Evolutionary conservation across 2,888 invertebrate genomes (phyloP).

Genomic region (Thumatha senex): DNA sequence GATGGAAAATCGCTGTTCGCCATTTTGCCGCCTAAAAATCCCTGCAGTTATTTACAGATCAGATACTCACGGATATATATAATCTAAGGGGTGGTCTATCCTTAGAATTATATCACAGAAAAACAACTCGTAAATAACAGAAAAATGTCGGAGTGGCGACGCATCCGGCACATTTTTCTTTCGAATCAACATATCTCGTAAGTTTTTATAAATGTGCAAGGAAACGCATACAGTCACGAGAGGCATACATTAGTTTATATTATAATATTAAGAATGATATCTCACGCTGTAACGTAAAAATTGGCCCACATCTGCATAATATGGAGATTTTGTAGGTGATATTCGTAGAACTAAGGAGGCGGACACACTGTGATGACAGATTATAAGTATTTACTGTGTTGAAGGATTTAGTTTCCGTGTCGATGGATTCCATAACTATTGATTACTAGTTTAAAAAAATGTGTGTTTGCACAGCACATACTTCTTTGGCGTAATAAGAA

Average conservation of each 20-base stretch:
- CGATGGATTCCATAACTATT: no score
- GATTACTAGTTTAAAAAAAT: no score
- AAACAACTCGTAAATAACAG: conserved; percentile 8
- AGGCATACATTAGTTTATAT: conserved; percentile 44
- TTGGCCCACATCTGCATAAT: conserved; percentile 61
- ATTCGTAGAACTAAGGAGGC: not conserved
- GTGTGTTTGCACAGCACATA: no score
- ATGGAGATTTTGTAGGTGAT: conserved; percentile 54
- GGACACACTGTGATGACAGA: not conserved
- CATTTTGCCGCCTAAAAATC: no score
- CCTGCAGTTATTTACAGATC: no score
- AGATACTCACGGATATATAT: no score
- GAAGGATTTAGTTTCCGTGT: no score
- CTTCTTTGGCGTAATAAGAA: no score
- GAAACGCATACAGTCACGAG: conserved; percentile 27
- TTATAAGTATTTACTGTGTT: no score
- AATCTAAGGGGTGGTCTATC: not conserved
- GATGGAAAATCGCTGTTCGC: no score
- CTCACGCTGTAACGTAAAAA: conserved; percentile 43
- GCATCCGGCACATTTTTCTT: conserved; percentile 33
- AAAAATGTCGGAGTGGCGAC: conserved; percentile 24
- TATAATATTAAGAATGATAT: conserved; percentile 40
- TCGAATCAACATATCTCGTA: conserved; percentile 14
- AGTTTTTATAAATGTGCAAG: conserved; percentile 25
- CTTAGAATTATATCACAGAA: not conserved